Evolutionary conservation across 2,113 vertebrate genomes (phyloP).

Genomic region (Puntigrus tetrazona): DNA sequence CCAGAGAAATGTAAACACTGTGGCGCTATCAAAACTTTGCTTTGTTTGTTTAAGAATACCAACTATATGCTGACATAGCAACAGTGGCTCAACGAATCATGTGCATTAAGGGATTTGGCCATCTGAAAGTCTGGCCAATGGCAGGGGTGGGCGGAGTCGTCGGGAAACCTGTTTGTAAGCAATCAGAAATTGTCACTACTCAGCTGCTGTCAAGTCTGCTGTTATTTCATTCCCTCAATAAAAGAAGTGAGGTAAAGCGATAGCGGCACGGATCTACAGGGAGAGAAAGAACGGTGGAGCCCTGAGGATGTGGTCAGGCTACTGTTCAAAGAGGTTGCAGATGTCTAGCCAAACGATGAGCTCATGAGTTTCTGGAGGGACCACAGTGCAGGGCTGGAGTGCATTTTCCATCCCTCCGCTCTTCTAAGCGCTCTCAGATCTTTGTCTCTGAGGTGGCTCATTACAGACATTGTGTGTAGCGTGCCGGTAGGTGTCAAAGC

Average conservation of each 20-base stretch:
- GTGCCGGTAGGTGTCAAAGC: not conserved
- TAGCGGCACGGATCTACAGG: not conserved
- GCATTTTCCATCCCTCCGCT: conserved; percentile 43
- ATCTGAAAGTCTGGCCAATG: not conserved
- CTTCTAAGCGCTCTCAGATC: not conserved
- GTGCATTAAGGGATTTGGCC: not conserved
- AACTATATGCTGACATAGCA: not conserved
- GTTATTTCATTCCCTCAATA: not conserved
- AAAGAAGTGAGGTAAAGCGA: not conserved
- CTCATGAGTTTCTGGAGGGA: conserved; percentile 67
- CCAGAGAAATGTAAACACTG: not conserved
- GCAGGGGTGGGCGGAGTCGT: not conserved
- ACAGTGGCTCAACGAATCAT: not conserved
- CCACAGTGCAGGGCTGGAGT: conserved; percentile 43
- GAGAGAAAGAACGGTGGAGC: not conserved
- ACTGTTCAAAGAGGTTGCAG: conserved; percentile 62
- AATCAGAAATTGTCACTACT: not conserved
- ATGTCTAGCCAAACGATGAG: conserved; percentile 72
- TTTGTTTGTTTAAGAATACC: not conserved
- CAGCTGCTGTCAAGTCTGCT: not conserved
- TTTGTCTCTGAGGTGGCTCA: conserved; percentile 13
- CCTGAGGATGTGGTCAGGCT: conserved; percentile 29
- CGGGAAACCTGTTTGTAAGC: not conserved
- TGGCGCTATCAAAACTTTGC: not conserved
- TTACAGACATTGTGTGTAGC: not conserved